These are phyloP conservation scores for Sitta europaea DNA, from an alignment of 2,113 vertebrate genomes.

Conservation along the genomic window DNA sequence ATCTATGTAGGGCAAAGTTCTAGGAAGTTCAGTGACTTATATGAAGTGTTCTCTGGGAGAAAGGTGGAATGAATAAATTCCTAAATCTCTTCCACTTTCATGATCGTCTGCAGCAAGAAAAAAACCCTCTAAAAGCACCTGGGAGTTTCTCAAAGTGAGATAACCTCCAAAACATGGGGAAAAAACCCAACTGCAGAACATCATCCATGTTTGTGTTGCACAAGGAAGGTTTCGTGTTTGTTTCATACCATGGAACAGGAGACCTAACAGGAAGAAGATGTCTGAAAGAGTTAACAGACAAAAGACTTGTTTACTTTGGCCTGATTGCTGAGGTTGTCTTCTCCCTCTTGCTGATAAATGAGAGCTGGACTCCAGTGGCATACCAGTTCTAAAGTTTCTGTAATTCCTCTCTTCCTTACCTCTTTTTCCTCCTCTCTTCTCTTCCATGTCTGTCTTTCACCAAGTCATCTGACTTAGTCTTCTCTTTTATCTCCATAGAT, in stretches of 20 bases:
- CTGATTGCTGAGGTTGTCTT: not conserved
- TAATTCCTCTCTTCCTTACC: not conserved
- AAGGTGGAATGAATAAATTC: not conserved
- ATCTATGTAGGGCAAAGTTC: not conserved
- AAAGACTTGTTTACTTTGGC: not conserved
- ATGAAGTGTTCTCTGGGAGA: not conserved
- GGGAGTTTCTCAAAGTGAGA: not conserved
- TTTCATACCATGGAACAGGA: not conserved
- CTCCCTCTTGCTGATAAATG: not conserved
- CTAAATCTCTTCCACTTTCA: not conserved
- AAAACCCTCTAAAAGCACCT: not conserved
- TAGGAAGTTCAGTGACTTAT: not conserved
- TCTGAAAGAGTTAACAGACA: not conserved
- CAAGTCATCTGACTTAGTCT: not conserved
- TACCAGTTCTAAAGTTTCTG: not conserved
- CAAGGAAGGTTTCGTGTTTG: not conserved
- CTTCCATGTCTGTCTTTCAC: not conserved
- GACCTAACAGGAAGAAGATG: not conserved
- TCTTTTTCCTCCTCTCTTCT: not conserved
- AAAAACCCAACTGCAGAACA: not conserved
- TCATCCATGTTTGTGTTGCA: not conserved
- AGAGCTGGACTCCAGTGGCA: not conserved
- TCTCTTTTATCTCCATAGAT: not conserved
- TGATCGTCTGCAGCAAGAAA: not conserved
- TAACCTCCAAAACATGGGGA: not conserved